A percentile compares a stretch with the other conserved stretches of the same genome.
phyloP scores from a whole-genome alignment of 1,140 invertebrate species.

The Paracyclopina nana region DNA sequence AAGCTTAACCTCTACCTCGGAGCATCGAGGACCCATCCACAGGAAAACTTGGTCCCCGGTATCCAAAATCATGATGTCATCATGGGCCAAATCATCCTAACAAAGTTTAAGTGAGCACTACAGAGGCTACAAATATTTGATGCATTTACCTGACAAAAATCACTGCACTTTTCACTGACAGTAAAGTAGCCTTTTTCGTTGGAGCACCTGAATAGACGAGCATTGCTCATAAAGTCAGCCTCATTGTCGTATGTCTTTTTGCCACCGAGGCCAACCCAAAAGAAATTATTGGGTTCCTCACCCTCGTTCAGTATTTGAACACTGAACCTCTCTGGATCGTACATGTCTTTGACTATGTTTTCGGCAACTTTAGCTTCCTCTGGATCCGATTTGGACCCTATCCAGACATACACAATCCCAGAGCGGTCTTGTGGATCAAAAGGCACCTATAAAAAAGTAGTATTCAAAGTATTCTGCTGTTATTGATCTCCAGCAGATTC shows the following conservation, averaged over 20 bases:
- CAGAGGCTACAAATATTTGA: constrained; percentile 17
- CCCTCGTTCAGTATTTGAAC: constrained; percentile 60
- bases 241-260: constrained; percentile 75
- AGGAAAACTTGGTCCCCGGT: constrained; percentile 94
- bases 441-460: too few relatives aligned
- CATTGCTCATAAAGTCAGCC: constrained; percentile 82
- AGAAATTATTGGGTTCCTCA: constrained; percentile 96
- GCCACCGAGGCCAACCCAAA: constrained; percentile 87
- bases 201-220: constrained; percentile 87
- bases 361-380: constrained; percentile 73
- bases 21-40: constrained; percentile 87
- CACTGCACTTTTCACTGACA: constrained; percentile 96
- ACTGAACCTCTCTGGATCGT: constrained; percentile 43
- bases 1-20: constrained; percentile 96
- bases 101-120: too few relatives aligned
- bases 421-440: constrained; percentile 72
- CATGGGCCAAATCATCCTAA: constrained; percentile 97
- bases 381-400: constrained; percentile 65
- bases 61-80: constrained; percentile 99
- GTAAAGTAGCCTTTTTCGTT: constrained; percentile 99
- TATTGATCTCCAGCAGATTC: too few relatives aligned
- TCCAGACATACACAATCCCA: constrained; percentile 94
- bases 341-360: constrained; percentile 84
- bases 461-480: too few relatives aligned
- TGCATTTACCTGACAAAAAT: constrained; percentile 80